These are phyloP conservation scores for Dreissena polymorpha DNA, from an alignment of 1,140 invertebrate genomes.

Conservation along the genomic window DNA sequence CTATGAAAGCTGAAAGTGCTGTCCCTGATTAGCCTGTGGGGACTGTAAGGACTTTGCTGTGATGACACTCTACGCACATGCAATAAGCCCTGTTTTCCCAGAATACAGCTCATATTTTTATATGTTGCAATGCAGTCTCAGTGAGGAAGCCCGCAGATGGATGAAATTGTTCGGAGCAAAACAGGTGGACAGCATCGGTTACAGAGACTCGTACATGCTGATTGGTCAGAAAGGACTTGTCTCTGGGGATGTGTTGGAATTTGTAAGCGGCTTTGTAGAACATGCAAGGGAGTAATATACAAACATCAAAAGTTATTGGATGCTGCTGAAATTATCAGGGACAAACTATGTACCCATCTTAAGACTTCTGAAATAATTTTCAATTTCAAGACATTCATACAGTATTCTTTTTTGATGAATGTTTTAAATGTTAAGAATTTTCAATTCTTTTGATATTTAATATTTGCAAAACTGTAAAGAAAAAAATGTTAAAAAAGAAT, in stretches of 20 bases:
- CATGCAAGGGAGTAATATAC: background rate
- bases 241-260: constrained; percentile 82
- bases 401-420: no score
- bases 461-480: no score
- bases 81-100: background rate
- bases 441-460: no score
- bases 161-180: constrained; percentile 79
- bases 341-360: no score
- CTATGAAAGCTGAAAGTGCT: background rate
- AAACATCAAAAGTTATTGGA: no score
- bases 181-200: constrained; percentile 80
- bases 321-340: no score
- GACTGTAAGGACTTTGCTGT: background rate
- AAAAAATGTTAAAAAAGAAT: no score
- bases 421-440: no score
- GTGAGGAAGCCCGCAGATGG: constrained; percentile 66
- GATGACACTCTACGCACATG: no score
- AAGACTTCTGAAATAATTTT: no score
- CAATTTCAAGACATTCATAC: no score
- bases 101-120: background rate
- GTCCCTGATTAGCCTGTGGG: background rate
- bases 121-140: constrained; percentile 64
- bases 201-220: constrained; percentile 82
- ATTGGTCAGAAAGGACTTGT: constrained; percentile 82
- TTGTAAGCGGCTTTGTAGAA: constrained; percentile 71